A percentile compares a stretch with the other conserved stretches of the same genome.
phyloP scores from a whole-genome alignment of 2,888 invertebrate species.

The Agrotis clavis region DNA sequence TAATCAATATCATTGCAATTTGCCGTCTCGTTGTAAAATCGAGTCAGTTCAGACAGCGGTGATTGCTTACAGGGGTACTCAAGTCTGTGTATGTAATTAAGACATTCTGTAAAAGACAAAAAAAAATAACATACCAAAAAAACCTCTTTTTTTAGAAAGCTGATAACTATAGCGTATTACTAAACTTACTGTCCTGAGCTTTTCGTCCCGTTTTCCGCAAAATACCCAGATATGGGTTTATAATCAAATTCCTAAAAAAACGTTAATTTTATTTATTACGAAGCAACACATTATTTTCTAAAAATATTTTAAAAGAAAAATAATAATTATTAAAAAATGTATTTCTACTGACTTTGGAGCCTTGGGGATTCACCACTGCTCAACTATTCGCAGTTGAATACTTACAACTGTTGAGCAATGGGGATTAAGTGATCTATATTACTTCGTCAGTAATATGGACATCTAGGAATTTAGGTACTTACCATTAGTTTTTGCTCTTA shows the following conservation, averaged over 20 bases:
- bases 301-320: no score
- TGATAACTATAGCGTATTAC: not conserved
- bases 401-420: no score
- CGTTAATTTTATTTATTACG: no score
- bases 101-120: constrained; percentile 18
- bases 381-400: no score
- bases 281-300: no score
- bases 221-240: constrained; percentile 14
- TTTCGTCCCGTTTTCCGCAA: constrained; percentile 20
- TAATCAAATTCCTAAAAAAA: not conserved
- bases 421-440: no score
- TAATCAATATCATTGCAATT: constrained; percentile 15
- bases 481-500: not conserved
- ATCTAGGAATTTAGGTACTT: no score
- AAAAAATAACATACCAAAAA: no score
- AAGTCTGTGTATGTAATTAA: constrained; percentile 28
- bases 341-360: no score
- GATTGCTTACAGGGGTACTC: constrained; percentile 15
- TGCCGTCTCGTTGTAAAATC: not conserved
- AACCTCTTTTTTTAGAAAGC: not conserved
- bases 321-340: no score
- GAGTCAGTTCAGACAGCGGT: not conserved
- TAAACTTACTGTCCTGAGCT: constrained; percentile 21
- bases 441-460: no score
- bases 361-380: no score